These are phyloP conservation scores for Sebastes schlegelii DNA, from an alignment of 2,113 vertebrate genomes.

Conservation along the genomic window DNA sequence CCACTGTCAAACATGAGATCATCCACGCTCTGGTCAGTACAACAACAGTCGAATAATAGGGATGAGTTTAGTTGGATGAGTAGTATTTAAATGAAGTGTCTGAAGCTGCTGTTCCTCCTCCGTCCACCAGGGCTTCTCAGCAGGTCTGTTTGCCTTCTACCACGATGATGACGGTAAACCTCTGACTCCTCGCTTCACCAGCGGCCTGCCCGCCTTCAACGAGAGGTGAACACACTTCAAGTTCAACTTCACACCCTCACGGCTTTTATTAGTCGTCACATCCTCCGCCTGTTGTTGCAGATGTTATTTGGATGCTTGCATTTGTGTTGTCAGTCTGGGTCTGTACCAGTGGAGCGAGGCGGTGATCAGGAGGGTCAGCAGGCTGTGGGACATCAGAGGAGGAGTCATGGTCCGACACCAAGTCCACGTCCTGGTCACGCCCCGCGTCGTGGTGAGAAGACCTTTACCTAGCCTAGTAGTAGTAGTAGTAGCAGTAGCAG, in stretches of 20 bases:
- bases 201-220: slow-evolving; percentile 94
- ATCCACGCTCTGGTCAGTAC: slow-evolving; percentile 95
- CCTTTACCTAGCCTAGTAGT: neutral
- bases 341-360: slow-evolving; percentile 96
- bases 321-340: slow-evolving; percentile 86
- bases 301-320: slow-evolving; percentile 5
- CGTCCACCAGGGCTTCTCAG: slow-evolving; percentile 92
- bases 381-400: slow-evolving; percentile 90
- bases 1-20: slow-evolving; percentile 98
- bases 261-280: no score
- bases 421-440: slow-evolving; percentile 92
- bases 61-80: no score
- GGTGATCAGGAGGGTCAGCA: slow-evolving; percentile 87
- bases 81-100: no score
- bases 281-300: no score
- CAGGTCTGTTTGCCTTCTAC: slow-evolving; percentile 97
- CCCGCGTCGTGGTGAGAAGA: slow-evolving; percentile 91
- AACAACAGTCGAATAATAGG: neutral
- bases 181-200: slow-evolving; percentile 90
- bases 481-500: no score
- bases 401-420: slow-evolving; percentile 88
- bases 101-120: slow-evolving; percentile 1
- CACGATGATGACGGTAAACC: slow-evolving; percentile 93
- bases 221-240: slow-evolving; percentile 85
- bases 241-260: no score